Evolutionary conservation across 2,888 invertebrate species (phyloP).

Genomic region (Drosophila incognita): DNA sequence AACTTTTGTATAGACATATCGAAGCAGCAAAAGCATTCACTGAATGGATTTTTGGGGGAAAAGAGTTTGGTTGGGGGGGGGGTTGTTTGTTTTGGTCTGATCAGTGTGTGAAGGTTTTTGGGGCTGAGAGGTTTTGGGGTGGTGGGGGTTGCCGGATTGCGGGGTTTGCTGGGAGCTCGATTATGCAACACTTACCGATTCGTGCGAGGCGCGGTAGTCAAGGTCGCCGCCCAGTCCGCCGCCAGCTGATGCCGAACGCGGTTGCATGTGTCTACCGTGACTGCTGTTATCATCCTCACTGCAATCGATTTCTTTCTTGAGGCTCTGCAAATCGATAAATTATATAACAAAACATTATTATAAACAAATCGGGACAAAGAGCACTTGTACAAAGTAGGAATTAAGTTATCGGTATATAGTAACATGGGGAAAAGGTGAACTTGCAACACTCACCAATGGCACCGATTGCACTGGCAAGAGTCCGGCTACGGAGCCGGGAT

Average conservation of each 20-base stretch:
- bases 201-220: conserved; percentile 93
- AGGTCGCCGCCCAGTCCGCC: conserved; percentile 87
- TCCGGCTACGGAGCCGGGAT: conserved; percentile 85
- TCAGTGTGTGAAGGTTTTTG: conserved; percentile 18
- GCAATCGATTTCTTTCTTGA: conserved; percentile 95
- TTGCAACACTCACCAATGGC: conserved; percentile 89
- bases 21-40: conserved; percentile 76
- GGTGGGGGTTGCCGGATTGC: conserved; percentile 11
- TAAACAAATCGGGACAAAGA: neutral
- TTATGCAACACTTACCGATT: conserved; percentile 89
- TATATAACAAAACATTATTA: too few relatives aligned
- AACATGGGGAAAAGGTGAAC: neutral
- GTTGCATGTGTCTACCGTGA: conserved; percentile 82
- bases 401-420: too few relatives aligned
- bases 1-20: conserved; percentile 69
- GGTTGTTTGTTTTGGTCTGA: neutral
- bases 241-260: conserved; percentile 88
- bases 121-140: neutral
- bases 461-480: conserved; percentile 95
- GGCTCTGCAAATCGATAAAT: conserved; percentile 87
- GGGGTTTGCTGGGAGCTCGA: conserved; percentile 5
- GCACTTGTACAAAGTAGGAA: too few relatives aligned
- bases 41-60: conserved; percentile 55
- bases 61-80: neutral
- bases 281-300: conserved; percentile 88